Percentiles rank a stretch among this genome's conserved stretches.
Evolutionary conservation across 1,140 invertebrate genomes (phyloP).

Genomic region (Tenebrio molitor): DNA sequence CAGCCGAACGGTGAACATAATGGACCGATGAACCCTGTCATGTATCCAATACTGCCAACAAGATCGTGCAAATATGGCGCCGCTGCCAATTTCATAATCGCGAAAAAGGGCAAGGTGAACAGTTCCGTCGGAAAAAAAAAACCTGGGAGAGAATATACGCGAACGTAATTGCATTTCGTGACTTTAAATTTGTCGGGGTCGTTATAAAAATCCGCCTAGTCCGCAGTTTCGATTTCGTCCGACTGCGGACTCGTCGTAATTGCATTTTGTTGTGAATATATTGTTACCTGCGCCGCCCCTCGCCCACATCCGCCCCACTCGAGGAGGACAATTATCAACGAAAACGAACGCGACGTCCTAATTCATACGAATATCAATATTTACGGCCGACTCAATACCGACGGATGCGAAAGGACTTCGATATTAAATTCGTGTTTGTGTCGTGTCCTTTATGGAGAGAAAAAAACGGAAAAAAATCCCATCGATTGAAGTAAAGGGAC

Average conservation of each 20-base stretch:
- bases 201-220: slow-evolving; percentile 21
- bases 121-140: not conserved
- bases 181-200: slow-evolving; percentile 32
- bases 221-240: slow-evolving; percentile 23
- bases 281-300: not conserved
- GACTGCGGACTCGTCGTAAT: slow-evolving; percentile 10
- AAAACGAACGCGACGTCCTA: no score
- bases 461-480: no score
- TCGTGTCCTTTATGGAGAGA: no score
- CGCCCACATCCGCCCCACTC: no score
- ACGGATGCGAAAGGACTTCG: no score
- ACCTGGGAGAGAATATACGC: not conserved
- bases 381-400: no score
- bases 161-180: slow-evolving; percentile 32
- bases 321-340: not conserved
- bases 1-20: not conserved
- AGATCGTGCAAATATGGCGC: slow-evolving; percentile 2
- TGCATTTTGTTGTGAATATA: slow-evolving; percentile 30
- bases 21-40: slow-evolving; percentile 12
- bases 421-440: no score
- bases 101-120: not conserved
- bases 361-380: no score
- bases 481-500: no score
- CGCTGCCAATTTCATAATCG: not conserved
- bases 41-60: not conserved